phyloP scores from a whole-genome alignment of 1,140 invertebrate species.

The Hestina assimilis region DNA sequence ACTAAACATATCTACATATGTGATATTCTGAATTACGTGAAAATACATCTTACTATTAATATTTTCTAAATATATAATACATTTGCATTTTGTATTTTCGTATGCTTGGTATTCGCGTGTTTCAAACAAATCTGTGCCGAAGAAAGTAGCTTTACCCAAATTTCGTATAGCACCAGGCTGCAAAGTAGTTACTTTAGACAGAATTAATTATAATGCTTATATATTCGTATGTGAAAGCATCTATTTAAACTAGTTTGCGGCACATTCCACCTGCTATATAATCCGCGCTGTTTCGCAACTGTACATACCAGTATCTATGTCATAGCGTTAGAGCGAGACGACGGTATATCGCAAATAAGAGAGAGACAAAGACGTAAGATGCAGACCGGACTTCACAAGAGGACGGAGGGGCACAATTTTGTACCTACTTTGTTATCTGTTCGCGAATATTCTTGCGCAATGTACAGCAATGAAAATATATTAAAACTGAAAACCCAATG shows the following conservation, averaged over 20 bases:
- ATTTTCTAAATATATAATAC: background rate
- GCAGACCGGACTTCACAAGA: constrained; percentile 63
- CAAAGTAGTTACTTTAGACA: constrained; percentile 13
- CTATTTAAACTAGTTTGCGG: constrained; percentile 73
- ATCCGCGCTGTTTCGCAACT: constrained; percentile 76
- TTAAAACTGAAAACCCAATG: constrained; percentile 42
- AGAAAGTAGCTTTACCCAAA: constrained; percentile 24
- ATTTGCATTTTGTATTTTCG: constrained; percentile 11
- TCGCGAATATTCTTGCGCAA: constrained; percentile 76
- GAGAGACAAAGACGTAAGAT: constrained; percentile 46
- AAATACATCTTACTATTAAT: background rate
- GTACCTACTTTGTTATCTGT: constrained; percentile 71
- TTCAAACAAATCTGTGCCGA: constrained; percentile 19
- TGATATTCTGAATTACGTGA: background rate
- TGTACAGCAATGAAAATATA: constrained; percentile 63
- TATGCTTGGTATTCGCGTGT: constrained; percentile 14
- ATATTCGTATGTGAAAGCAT: constrained; percentile 63
- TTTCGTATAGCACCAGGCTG: constrained; percentile 26
- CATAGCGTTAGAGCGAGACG: constrained; percentile 51
- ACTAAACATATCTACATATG: too few species aligned
- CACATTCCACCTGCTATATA: constrained; percentile 77
- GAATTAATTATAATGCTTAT: constrained; percentile 33
- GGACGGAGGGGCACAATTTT: constrained; percentile 62
- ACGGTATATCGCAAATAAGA: constrained; percentile 9
- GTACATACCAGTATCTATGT: constrained; percentile 68